Evolutionary conservation across 35 echinoderm and acorn worm species (phyloP).

Genomic region (Ophioderma brevispina): DNA sequence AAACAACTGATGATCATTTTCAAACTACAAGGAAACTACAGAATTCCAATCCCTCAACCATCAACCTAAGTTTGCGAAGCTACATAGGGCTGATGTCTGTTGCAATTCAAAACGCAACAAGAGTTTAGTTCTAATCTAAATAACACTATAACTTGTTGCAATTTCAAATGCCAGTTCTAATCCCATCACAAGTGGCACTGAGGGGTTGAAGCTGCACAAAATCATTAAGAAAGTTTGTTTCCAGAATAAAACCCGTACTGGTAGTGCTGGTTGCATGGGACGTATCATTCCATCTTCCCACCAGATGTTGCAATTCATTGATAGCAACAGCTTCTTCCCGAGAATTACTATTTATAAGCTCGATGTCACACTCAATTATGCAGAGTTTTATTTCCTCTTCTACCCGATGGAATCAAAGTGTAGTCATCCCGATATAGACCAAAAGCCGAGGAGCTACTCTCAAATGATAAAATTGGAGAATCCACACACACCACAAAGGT

Average conservation of each 20-base stretch:
- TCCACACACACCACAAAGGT: neutral
- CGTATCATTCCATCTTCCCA: neutral
- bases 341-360: neutral
- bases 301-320: neutral
- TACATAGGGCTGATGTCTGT: neutral
- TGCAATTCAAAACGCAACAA: neutral
- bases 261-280: neutral
- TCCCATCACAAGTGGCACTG: neutral
- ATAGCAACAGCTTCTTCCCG: neutral
- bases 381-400: neutral
- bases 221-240: neutral
- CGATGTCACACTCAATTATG: neutral
- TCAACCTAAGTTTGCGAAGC: neutral
- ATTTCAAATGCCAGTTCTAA: neutral
- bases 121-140: neutral
- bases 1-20: neutral
- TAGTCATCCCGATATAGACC: neutral
- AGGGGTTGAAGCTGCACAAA: neutral
- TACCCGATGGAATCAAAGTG: neutral
- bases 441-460: neutral
- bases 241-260: neutral
- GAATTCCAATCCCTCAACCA: neutral
- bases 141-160: neutral
- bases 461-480: neutral
- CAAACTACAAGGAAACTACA: neutral